phyloP scores from a whole-genome alignment of 2,113 vertebrate species.

The Pteruthius melanotis region DNA sequence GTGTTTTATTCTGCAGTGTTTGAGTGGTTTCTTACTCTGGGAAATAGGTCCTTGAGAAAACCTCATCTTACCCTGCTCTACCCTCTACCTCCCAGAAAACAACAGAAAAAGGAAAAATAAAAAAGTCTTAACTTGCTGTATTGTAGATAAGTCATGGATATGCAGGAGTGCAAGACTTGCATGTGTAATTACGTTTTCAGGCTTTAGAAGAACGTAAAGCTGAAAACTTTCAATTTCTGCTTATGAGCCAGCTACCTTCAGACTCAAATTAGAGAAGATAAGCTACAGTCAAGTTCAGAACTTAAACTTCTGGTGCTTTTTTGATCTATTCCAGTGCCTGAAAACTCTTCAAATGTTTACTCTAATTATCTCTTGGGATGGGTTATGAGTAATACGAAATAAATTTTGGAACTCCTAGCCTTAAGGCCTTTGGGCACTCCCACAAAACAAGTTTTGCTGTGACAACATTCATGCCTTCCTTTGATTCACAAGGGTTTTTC shows the following conservation, averaged over 20 bases:
- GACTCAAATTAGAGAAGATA: not conserved
- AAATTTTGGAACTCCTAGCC: constrained; percentile 33
- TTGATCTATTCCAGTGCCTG: not conserved
- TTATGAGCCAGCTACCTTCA: not conserved
- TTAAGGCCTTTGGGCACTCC: not conserved
- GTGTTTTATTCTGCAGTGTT: not conserved
- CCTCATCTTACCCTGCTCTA: not conserved
- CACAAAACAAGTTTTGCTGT: not conserved
- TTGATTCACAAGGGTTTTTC: not conserved
- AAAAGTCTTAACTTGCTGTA: not conserved
- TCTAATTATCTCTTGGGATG: constrained; percentile 26
- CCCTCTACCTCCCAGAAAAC: not conserved
- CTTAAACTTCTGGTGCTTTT: not conserved
- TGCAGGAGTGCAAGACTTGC: not conserved
- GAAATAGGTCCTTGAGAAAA: not conserved
- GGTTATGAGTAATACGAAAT: constrained; percentile 43
- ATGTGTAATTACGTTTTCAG: not conserved
- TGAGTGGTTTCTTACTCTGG: not conserved
- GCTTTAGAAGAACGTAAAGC: not conserved
- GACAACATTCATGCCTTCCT: not conserved
- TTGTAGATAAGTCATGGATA: not conserved
- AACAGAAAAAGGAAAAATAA: not conserved
- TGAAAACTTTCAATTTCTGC: not conserved
- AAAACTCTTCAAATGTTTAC: not conserved
- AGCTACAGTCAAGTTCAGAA: not conserved